A percentile compares a stretch with the other conserved stretches of the same genome.
Conservation (phyloP, 2,797 vertebrate genomes). For the Botia almorhae region DNA sequence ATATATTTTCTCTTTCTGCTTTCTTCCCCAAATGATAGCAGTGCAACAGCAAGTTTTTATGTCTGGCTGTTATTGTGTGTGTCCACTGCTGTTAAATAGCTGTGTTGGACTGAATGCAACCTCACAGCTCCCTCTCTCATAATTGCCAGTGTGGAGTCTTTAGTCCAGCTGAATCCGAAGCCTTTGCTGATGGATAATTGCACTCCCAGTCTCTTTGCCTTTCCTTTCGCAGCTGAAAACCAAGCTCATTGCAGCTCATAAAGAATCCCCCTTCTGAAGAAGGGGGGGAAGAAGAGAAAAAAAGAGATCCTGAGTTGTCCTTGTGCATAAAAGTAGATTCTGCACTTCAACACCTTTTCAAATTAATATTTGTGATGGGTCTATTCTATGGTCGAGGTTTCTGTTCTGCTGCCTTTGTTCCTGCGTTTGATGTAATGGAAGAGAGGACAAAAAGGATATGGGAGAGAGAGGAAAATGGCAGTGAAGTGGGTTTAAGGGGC, state of each 20-base stretch:
- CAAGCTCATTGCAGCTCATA: constrained; percentile 99
- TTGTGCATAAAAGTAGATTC: constrained; percentile 99
- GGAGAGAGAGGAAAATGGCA: constrained; percentile 99
- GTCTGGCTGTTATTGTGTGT: constrained; percentile 29
- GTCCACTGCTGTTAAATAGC: constrained; percentile 78
- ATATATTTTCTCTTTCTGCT: constrained; percentile 1
- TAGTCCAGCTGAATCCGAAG: constrained; percentile 95
- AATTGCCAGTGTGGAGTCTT: constrained; percentile 90
- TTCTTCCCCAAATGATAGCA: constrained; percentile 26
- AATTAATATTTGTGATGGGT: constrained; percentile 99
- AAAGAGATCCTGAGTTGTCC: constrained; percentile 99
- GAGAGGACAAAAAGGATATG: constrained; percentile 99
- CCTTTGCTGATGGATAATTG: constrained; percentile 98
- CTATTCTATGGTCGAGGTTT: constrained; percentile 99
- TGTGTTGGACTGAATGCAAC: constrained; percentile 84
- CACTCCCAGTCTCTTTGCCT: constrained; percentile 94
- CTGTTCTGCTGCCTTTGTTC: constrained; percentile 99
- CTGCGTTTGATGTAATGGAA: constrained; percentile 99
- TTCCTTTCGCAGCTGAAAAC: constrained; percentile 96
- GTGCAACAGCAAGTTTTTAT: constrained; percentile 14
- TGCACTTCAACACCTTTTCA: constrained; percentile 99
- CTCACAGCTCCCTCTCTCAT: constrained; percentile 88
- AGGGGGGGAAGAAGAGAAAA: constrained; percentile 45
- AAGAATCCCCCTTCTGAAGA: constrained; percentile 83
- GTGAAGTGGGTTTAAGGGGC: constrained; percentile 99